A percentile compares a stretch with the other conserved stretches of the same genome.
These are phyloP conservation scores for Cataglyphis altisquamis DNA, from an alignment of 2,888 invertebrate species.

Conservation along the genomic window DNA sequence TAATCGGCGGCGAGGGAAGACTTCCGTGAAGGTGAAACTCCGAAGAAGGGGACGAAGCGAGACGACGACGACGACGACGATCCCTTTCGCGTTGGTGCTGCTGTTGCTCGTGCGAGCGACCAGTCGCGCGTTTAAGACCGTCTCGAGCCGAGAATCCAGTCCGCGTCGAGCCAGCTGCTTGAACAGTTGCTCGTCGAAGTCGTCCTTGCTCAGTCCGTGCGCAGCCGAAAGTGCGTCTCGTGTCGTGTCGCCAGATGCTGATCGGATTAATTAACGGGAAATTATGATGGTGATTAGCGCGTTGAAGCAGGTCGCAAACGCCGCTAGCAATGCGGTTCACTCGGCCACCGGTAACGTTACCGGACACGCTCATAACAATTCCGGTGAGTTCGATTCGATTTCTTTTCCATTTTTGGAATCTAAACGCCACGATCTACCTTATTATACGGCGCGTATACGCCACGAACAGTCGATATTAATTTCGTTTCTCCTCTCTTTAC, in stretches of 20 bases:
- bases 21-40: constrained; percentile 75
- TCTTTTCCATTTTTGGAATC: not conserved
- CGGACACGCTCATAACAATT: constrained; percentile 77
- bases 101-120: constrained; percentile 32
- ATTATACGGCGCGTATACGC: not conserved
- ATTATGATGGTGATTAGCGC: constrained; percentile 84
- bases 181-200: not conserved
- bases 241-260: not conserved
- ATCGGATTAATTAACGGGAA: constrained; percentile 24
- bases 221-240: not conserved
- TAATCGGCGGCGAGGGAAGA: constrained; percentile 51
- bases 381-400: constrained; percentile 76
- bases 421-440: not conserved
- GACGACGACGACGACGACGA: constrained; percentile 35
- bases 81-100: constrained; percentile 70
- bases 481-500: not conserved
- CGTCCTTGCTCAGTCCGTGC: not conserved
- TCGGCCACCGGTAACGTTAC: constrained; percentile 78
- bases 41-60: constrained; percentile 67
- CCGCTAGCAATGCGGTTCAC: constrained; percentile 83
- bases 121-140: constrained; percentile 74
- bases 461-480: not conserved
- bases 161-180: constrained; percentile 39
- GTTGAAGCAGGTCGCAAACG: constrained; percentile 83
- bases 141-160: constrained; percentile 59